These are phyloP conservation scores for Nothobranchius kuhntae DNA, from an alignment of 2,113 vertebrate genomes.

Conservation along the genomic window DNA sequence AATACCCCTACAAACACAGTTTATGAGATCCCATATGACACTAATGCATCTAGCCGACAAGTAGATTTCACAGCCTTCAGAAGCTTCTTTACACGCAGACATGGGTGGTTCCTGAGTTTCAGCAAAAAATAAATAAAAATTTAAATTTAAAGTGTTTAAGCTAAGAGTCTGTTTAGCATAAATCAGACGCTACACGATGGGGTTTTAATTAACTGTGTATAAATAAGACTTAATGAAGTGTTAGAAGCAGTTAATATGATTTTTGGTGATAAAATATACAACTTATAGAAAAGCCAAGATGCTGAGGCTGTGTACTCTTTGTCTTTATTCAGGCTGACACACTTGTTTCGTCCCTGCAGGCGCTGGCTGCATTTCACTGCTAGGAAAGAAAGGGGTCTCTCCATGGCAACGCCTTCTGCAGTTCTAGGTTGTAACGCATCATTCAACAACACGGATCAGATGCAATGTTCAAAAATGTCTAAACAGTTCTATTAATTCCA, in stretches of 20 bases:
- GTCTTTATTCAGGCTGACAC: slow-evolving; percentile 61
- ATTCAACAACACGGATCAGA: slow-evolving; percentile 31
- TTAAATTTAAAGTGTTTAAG: background rate
- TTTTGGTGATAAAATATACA: background rate
- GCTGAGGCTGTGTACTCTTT: slow-evolving; percentile 14
- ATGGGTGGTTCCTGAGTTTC: slow-evolving; percentile 18
- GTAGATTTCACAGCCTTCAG: slow-evolving; percentile 56
- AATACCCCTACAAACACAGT: slow-evolving; percentile 16
- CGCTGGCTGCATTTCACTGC: slow-evolving; percentile 56
- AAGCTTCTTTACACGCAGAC: slow-evolving; percentile 17
- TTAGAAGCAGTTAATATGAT: slow-evolving; percentile 9
- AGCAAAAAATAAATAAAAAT: slow-evolving; percentile 16
- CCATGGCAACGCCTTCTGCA: slow-evolving; percentile 72
- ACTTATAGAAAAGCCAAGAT: background rate
- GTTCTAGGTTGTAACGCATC: slow-evolving; percentile 46
- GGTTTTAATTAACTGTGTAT: slow-evolving; percentile 10
- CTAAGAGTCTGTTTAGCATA: slow-evolving; percentile 28
- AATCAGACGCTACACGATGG: slow-evolving; percentile 24
- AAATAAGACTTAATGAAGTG: background rate
- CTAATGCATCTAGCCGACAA: slow-evolving; percentile 47
- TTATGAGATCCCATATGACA: slow-evolving; percentile 51
- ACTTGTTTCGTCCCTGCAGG: slow-evolving; percentile 54
- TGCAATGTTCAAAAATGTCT: background rate
- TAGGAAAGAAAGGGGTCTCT: slow-evolving; percentile 30
- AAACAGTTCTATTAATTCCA: background rate